Percentiles rank a stretch among this genome's conserved stretches.
Conservation (phyloP, 2,888 invertebrate species). For the Baronia brevicornis region DNA sequence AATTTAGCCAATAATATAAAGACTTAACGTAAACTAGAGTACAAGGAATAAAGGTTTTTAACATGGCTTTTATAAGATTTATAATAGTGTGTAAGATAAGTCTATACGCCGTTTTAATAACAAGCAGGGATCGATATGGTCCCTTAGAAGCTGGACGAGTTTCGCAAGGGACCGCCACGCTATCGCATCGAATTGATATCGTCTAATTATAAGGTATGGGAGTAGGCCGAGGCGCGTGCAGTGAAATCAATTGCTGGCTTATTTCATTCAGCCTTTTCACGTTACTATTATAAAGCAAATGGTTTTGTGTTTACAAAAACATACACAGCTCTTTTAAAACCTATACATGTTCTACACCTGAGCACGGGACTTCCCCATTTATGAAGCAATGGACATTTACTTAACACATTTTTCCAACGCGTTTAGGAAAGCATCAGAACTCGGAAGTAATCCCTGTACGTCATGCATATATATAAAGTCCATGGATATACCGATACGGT, state of each 20-base stretch:
- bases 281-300: background rate
- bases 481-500: too few relatives aligned
- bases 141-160: constrained; percentile 59
- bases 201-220: constrained; percentile 69
- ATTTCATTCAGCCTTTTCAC: constrained; percentile 27
- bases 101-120: constrained; percentile 19
- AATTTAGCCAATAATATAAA: constrained; percentile 21
- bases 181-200: constrained; percentile 71
- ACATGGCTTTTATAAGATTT: constrained; percentile 8
- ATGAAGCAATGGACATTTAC: too few relatives aligned
- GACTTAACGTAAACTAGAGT: constrained; percentile 31
- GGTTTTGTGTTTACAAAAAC: constrained; percentile 30
- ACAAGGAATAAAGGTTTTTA: constrained; percentile 23
- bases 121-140: constrained; percentile 41
- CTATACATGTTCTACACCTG: too few relatives aligned
- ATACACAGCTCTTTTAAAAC: too few relatives aligned
- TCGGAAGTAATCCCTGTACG: too few relatives aligned
- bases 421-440: too few relatives aligned
- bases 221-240: constrained; percentile 36
- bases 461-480: too few relatives aligned
- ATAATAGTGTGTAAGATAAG: constrained; percentile 12
- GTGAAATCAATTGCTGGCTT: constrained; percentile 33
- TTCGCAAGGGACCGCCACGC: constrained; percentile 64
- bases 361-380: too few relatives aligned
- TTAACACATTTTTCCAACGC: too few relatives aligned